Base-by-base conservation (phyloP, 2,113 vertebrate genomes). In the Bufo gargarizans region DNA sequence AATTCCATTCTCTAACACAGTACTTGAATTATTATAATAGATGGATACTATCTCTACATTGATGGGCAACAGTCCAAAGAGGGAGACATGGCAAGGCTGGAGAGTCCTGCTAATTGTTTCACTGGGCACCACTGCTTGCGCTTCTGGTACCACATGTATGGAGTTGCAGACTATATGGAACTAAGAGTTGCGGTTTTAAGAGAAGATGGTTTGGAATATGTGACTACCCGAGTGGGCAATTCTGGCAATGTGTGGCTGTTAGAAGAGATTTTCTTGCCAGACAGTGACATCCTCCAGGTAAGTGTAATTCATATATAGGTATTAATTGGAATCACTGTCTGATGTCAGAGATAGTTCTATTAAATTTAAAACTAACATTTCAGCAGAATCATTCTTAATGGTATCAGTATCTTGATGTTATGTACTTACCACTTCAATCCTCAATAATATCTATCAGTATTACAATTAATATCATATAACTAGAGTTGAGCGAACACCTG, bases 81-180 rank as follows among this genome's bases (percentile, higher is more conserved):
- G 0, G 95, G 96, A 77, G 94, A 93, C 91, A 89, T 91, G 2
- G 94, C 95, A 50, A 92, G 92, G 0, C 88, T 97, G 83, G 16
- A 93, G 88, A 96, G 95, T 58, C 92, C 94, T 0, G 61, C 4
- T 14, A 96, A 96, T 90, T 72, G 88, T 33, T 89, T 88, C 4
- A 63, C 86, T 14, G 94, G 94, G 84, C 82, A 91, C 0, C 89
- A 95, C 84, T 97, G 96, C 91, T 91, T 97, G 86, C 84, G 90
- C 19, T 96, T 97, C 91, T 97, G 96, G 96, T 96, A 96, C 90
- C 94, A 96, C 90, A 96, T 97, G 95, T 94, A 95, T 3, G 96
- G 96, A 50, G 86, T 45, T 13, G 92, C 93, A 43, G 0, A 10
- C 3, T 56, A 89, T 3, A 96, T 95, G 94, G 88, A 91, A 14